Evolutionary conservation across 2,113 vertebrate species (phyloP).

Genomic region (Trichomycterus rosablanca): DNA sequence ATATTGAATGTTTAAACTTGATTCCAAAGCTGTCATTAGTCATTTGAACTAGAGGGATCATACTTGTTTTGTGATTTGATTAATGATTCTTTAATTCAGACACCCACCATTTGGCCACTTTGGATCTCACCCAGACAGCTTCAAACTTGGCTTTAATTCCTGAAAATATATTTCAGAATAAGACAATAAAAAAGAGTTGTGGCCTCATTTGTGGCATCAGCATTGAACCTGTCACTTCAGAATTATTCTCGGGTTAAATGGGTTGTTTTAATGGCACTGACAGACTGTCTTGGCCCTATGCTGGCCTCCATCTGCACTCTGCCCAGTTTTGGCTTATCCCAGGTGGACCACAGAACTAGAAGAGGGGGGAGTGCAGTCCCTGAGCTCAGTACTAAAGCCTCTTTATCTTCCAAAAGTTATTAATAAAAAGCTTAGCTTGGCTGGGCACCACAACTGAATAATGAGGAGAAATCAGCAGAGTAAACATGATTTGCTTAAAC

Average conservation of each 20-base stretch:
- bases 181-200: too few species aligned
- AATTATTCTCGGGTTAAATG: slow-evolving; percentile 83
- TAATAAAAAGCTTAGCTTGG: slow-evolving; percentile 38
- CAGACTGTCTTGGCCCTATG: slow-evolving; percentile 79
- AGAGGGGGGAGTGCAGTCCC: slow-evolving; percentile 23
- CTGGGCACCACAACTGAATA: slow-evolving; percentile 29
- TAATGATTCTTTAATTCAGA: too few species aligned
- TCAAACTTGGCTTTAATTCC: too few species aligned
- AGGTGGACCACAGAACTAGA: slow-evolving; percentile 17
- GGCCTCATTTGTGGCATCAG: slow-evolving; percentile 43
- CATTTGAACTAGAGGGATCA: too few species aligned
- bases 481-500: slow-evolving; percentile 31
- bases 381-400: slow-evolving; percentile 4
- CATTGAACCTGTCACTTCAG: slow-evolving; percentile 70
- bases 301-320: slow-evolving; percentile 80
- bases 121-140: too few species aligned
- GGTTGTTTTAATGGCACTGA: slow-evolving; percentile 86
- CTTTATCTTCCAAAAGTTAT: slow-evolving; percentile 26
- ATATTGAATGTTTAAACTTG: too few species aligned
- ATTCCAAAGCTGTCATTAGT: too few species aligned
- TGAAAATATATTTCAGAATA: too few species aligned
- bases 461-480: slow-evolving; percentile 10
- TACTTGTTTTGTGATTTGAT: too few species aligned
- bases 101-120: too few species aligned
- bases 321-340: slow-evolving; percentile 36